phyloP scores from a whole-genome alignment of 2,113 vertebrate species.

The Azemiops feae region DNA sequence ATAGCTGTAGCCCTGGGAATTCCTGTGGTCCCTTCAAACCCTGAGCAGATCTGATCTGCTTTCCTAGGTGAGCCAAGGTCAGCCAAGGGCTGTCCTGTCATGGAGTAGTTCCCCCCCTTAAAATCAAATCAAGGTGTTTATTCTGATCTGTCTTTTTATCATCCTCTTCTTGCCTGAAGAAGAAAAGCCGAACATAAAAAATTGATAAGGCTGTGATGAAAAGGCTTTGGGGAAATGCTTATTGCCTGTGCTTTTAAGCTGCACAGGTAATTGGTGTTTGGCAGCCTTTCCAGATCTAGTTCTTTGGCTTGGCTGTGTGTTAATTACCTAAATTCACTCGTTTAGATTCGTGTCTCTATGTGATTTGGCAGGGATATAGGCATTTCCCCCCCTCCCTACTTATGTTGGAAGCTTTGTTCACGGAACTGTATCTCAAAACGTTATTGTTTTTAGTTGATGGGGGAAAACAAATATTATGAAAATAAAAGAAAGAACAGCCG shows the following conservation, averaged over 20 bases:
- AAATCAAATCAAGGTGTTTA: not conserved
- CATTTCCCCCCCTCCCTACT: slow-evolving; percentile 39
- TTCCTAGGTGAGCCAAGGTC: not conserved
- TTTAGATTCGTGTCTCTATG: slow-evolving; percentile 42
- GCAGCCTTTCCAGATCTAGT: slow-evolving; percentile 39
- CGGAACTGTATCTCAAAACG: slow-evolving; percentile 53
- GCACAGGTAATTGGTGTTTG: slow-evolving; percentile 51
- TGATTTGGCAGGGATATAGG: slow-evolving; percentile 47
- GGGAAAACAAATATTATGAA: slow-evolving; percentile 70
- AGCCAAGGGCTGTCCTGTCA: not conserved
- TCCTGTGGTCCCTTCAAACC: not conserved
- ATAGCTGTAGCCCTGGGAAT: not conserved
- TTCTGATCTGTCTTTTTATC: slow-evolving; percentile 3
- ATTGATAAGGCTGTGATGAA: slow-evolving; percentile 18
- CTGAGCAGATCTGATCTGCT: not conserved
- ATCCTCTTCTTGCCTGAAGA: slow-evolving; percentile 25
- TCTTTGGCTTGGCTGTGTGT: slow-evolving; percentile 46
- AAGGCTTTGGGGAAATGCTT: slow-evolving; percentile 23
- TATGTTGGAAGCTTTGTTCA: slow-evolving; percentile 44
- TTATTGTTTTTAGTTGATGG: slow-evolving; percentile 65
- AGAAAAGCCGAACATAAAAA: slow-evolving; percentile 18
- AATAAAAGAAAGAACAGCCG: slow-evolving; percentile 60
- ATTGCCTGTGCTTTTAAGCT: slow-evolving; percentile 14
- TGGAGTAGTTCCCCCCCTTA: too few species aligned
- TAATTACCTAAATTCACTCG: slow-evolving; percentile 57